Conservation (phyloP, 2,113 vertebrate genomes). For the Proterorhinus semilunaris region DNA sequence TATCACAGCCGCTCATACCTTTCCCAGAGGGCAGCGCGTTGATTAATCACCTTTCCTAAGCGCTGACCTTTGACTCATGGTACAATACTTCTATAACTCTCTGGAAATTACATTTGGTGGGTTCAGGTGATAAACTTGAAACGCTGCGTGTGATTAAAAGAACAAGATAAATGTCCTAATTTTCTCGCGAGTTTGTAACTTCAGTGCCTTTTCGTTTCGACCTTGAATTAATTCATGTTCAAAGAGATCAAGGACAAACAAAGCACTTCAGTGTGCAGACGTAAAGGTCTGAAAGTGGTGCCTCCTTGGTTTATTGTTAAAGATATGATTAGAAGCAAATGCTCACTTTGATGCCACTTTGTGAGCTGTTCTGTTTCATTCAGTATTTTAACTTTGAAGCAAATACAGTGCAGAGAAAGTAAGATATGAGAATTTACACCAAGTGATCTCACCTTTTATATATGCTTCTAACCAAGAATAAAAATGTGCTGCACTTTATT, state of each 20-base stretch:
- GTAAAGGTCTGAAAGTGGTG: background rate
- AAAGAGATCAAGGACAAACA: background rate
- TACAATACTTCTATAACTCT: conserved; percentile 41
- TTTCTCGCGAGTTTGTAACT: conserved; percentile 3
- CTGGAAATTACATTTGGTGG: conserved; percentile 39
- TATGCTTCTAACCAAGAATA: too few relatives aligned
- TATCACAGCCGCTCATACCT: conserved; percentile 33
- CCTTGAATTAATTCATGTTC: conserved; percentile 20
- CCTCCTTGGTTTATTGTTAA: background rate
- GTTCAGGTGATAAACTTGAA: conserved; percentile 30
- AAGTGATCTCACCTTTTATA: too few relatives aligned
- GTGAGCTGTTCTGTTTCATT: background rate
- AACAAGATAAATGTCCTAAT: conserved; percentile 25
- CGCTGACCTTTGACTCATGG: conserved; percentile 39
- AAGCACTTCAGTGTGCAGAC: background rate
- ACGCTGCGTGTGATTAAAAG: conserved; percentile 37
- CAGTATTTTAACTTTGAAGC: too few relatives aligned
- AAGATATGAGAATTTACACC: too few relatives aligned
- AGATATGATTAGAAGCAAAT: background rate
- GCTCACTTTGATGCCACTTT: background rate
- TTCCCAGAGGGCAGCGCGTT: conserved; percentile 30
- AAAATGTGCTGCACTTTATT: too few relatives aligned
- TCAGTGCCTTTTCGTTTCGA: conserved; percentile 15
- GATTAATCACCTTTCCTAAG: conserved; percentile 48
- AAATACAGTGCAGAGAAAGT: too few relatives aligned